These are phyloP conservation scores for Cacatua alba DNA, from an alignment of 2,113 vertebrate species.

Conservation along the genomic window DNA sequence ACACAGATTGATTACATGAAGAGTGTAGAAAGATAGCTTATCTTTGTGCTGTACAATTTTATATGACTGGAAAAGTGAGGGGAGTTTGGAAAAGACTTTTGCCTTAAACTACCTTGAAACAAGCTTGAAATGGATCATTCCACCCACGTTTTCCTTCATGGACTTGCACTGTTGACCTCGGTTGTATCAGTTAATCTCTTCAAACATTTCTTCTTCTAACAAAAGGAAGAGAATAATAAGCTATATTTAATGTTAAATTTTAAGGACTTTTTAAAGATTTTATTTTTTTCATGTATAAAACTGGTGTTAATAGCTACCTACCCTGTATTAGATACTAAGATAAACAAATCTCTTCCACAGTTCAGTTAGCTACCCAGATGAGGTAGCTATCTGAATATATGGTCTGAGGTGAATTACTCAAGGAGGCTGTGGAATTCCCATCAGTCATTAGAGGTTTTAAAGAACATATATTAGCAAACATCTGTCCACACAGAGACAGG, in stretches of 20 bases:
- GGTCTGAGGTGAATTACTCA: background rate
- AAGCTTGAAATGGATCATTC: background rate
- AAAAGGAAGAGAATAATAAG: background rate
- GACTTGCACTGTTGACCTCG: background rate
- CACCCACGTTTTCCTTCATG: background rate
- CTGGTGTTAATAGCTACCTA: background rate
- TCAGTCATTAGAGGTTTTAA: accelerated
- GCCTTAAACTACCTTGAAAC: background rate
- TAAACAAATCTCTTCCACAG: background rate
- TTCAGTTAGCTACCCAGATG: background rate
- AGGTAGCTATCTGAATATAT: background rate
- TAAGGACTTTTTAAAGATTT: background rate
- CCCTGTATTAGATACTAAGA: background rate
- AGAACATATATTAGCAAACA: background rate
- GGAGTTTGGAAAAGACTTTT: background rate
- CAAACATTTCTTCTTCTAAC: background rate
- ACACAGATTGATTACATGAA: background rate
- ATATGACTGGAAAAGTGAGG: background rate
- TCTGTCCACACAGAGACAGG: background rate
- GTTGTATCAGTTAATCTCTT: background rate
- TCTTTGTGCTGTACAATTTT: background rate
- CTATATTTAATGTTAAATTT: background rate
- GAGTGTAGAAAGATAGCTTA: background rate
- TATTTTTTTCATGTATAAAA: background rate
- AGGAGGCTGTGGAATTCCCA: background rate